Conservation (phyloP, 2,113 vertebrate species). For the Cynocephalus volans region DNA sequence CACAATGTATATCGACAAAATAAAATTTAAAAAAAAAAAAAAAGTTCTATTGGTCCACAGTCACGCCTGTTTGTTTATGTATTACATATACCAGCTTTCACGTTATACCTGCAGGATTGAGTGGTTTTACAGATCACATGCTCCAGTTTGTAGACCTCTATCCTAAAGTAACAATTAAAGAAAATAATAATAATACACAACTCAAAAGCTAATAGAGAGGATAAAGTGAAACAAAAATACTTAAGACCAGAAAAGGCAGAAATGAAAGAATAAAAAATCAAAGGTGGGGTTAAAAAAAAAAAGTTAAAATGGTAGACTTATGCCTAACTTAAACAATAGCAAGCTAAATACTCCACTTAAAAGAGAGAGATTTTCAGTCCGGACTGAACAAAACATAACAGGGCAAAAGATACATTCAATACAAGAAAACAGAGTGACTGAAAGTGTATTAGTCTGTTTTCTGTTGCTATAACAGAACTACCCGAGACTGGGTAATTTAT, state of each 20-base stretch:
- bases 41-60: background rate
- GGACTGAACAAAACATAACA: background rate
- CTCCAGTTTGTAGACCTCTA: background rate
- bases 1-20: too few species aligned
- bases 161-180: background rate
- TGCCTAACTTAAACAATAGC: background rate
- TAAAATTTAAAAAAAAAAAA: too few species aligned
- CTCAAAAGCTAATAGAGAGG: background rate
- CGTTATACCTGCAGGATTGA: background rate
- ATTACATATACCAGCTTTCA: background rate
- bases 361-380: background rate
- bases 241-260: background rate
- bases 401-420: background rate
- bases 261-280: background rate
- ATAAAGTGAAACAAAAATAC: background rate
- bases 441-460: background rate
- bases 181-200: background rate
- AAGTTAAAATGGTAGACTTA: background rate
- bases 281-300: slow-evolving; percentile 3
- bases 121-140: background rate
- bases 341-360: background rate
- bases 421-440: background rate
- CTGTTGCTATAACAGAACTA: too few species aligned
- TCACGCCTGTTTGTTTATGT: background rate
- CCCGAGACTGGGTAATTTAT: too few species aligned